Base-by-base conservation (phyloP, 2,113 vertebrate genomes). In the Collichthys lucidus region DNA sequence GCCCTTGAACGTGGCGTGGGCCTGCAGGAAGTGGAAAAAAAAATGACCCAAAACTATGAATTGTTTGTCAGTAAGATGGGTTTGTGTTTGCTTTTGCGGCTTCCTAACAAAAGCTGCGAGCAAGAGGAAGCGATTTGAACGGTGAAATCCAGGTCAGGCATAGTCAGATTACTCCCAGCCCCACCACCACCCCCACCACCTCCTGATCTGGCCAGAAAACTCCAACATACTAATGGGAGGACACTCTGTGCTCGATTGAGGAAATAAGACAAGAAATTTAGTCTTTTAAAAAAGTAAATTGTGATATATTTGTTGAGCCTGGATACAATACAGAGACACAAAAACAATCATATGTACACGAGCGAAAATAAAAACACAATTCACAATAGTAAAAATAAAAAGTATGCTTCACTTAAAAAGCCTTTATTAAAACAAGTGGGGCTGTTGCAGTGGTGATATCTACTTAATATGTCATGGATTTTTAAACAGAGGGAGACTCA, bases 141-240 rank as follows among this genome's bases (percentile, higher is more conserved):
- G n/a, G 79, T 65, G 46, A 74, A 90, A 92, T 92, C 84, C 91
- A 89, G 90, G 92, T 88, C 87, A 93, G 68, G 62, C 65, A 15
- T 29, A 56, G 68, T 83, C 81, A 86, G 86, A 90, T 89, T 90
- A 91, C 47, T 40, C 35, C 35, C 7, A 1, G 7, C 35, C 35
- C 35, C 35, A 40, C 35, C 8, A 40, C 35, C 31, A 35, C n/a
- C n/a, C n/a, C 31, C 35, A 8, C 35, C 35, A 40, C 35, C 52
- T 61, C 63, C 57, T 26, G 76, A 92, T 89, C 69, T 68, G 76
- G 35, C 20, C 12, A 3, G 53, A 77, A 88, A 90, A 79, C 35
- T 47, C 69, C 15, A 73, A 29, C 77, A 79, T 87, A 24, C 31
- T 49, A 59, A 82, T 2, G 67, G 52, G 79, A 16, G 68, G 35